phyloP scores from a whole-genome alignment of 2,797 vertebrate genomes.

The Phaenicophaeus curvirostris region DNA sequence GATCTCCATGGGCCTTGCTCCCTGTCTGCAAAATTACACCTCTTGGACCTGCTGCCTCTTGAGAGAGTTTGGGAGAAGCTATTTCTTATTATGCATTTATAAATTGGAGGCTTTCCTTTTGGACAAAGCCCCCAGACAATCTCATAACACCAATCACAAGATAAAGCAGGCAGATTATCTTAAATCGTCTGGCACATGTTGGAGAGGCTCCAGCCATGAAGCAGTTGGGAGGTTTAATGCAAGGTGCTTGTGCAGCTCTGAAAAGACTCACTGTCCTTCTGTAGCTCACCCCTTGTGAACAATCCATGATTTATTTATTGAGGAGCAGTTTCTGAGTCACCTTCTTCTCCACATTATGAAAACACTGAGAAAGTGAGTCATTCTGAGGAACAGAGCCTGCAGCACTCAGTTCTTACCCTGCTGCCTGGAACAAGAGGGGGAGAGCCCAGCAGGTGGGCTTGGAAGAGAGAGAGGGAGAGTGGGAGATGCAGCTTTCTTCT shows the following conservation, averaged over 20 bases:
- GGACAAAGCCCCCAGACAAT: conserved; percentile 25
- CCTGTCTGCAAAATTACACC: conserved; percentile 57
- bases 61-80: neutral
- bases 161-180: conserved; percentile 47
- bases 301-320: conserved; percentile 47
- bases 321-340: conserved; percentile 61
- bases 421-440: neutral
- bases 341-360: conserved; percentile 22
- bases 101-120: neutral
- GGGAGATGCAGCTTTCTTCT: neutral
- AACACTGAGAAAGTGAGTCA: conserved; percentile 63
- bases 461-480: neutral
- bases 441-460: neutral
- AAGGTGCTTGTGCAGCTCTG: neutral
- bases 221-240: neutral
- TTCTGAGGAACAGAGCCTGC: conserved; percentile 17
- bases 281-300: conserved; percentile 3
- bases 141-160: neutral
- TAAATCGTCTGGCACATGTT: conserved; percentile 46
- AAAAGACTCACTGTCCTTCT: conserved; percentile 21
- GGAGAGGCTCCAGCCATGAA: conserved; percentile 7
- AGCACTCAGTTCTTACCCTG: neutral
- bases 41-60: neutral
- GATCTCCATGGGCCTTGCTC: conserved; percentile 44
- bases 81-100: neutral